Evolutionary conservation across 1,140 invertebrate species (phyloP).

Genomic region (Catajapyx aquilonaris): DNA sequence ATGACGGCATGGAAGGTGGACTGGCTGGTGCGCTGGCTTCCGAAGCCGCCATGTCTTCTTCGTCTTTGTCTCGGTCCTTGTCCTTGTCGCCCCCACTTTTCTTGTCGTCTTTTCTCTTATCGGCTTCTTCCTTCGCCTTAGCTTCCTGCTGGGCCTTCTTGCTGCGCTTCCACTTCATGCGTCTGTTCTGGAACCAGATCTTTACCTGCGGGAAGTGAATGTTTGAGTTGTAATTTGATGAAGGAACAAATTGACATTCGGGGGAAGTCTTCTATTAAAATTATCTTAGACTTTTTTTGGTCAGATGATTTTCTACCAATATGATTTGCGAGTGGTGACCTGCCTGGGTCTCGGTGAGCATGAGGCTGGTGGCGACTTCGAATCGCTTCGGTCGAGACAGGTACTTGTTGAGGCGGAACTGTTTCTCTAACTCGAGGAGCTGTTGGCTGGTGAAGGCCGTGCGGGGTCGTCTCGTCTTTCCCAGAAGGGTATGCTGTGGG

Average conservation of each 20-base stretch:
- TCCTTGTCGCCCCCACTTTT: neutral
- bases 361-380: conserved; percentile 91
- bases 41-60: conserved; percentile 4
- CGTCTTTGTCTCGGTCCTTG: conserved; percentile 1
- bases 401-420: conserved; percentile 98
- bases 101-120: conserved; percentile 1
- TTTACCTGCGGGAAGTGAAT: conserved; percentile 46
- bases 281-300: too few species aligned
- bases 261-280: too few species aligned
- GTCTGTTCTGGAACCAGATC: conserved; percentile 88
- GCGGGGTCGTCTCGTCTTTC: conserved; percentile 83
- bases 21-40: conserved; percentile 1
- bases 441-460: conserved; percentile 98
- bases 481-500: conserved; percentile 55
- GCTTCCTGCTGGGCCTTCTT: conserved; percentile 80
- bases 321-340: conserved; percentile 9
- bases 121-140: conserved; percentile 18
- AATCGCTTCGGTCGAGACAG: conserved; percentile 93
- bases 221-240: neutral
- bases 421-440: conserved; percentile 89
- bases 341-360: conserved; percentile 97
- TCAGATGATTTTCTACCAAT: conserved; percentile 2
- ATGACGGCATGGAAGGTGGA: neutral
- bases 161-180: conserved; percentile 90
- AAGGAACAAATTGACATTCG: too few species aligned